These are phyloP conservation scores for Etheostoma perlongum DNA, from an alignment of 2,797 vertebrate genomes.

Conservation along the genomic window DNA sequence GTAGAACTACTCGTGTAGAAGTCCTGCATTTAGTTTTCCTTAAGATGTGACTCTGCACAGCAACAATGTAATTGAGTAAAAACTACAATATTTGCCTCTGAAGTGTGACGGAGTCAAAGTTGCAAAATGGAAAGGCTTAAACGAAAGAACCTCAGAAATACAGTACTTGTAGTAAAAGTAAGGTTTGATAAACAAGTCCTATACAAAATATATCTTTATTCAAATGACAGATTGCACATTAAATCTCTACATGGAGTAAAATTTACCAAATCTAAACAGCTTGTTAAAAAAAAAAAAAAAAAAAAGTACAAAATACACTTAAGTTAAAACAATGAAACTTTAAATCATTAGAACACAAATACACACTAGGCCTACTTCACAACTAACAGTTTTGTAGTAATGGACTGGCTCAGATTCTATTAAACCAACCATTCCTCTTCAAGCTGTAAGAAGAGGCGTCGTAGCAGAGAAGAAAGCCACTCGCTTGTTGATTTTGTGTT, in stretches of 20 bases:
- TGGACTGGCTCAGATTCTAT: constrained; percentile 8
- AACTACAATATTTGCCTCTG: no score
- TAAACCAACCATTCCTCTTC: constrained; percentile 15
- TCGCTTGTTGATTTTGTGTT: constrained; percentile 86
- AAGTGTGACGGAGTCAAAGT: no score
- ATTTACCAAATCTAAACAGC: constrained; percentile 14
- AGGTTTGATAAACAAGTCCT: not conserved
- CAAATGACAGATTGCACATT: constrained; percentile 45
- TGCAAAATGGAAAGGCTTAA: not conserved
- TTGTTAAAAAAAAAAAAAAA: constrained; percentile 53
- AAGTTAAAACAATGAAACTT: constrained; percentile 53
- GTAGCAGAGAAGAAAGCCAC: constrained; percentile 85
- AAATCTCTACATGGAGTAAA: constrained; percentile 52
- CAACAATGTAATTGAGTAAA: not conserved
- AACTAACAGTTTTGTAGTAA: constrained; percentile 4
- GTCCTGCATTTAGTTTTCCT: not conserved
- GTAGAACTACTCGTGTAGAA: not conserved
- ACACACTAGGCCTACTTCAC: not conserved
- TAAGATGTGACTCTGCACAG: not conserved
- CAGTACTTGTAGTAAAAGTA: not conserved
- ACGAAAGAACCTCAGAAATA: not conserved
- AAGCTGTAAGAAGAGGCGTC: constrained; percentile 56
- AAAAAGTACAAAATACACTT: constrained; percentile 48
- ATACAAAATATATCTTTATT: constrained; percentile 65
- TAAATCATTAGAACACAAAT: constrained; percentile 38